Conservation (phyloP, 2,113 vertebrate species). For the Rhineura floridana region DNA sequence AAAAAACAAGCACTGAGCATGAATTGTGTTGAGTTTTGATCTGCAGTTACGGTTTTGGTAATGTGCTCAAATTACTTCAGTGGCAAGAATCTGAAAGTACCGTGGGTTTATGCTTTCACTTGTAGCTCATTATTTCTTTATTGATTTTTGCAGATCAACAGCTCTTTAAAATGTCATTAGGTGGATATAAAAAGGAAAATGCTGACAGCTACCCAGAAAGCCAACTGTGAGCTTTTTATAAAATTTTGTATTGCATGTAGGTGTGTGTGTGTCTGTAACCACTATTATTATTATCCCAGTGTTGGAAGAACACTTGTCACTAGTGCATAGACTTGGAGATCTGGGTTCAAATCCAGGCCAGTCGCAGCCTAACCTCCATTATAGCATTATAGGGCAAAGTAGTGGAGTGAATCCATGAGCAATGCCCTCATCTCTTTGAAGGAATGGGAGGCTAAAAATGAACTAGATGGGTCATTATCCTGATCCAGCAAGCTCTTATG, state of each 20-base stretch:
- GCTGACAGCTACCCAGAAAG: constrained; percentile 52
- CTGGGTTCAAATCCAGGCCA: not conserved
- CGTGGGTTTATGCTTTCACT: not conserved
- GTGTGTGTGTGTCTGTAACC: not conserved
- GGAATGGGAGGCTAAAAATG: not conserved
- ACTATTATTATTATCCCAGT: not conserved
- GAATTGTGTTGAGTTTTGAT: not conserved
- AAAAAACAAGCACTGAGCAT: too few relatives aligned
- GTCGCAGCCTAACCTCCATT: too few relatives aligned
- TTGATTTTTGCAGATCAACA: constrained; percentile 45
- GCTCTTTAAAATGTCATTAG: constrained; percentile 39
- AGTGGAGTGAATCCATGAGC: not conserved
- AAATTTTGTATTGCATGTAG: constrained; percentile 29
- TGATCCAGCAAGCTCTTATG: too few relatives aligned
- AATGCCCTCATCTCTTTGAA: not conserved
- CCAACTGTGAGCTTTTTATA: constrained; percentile 36
- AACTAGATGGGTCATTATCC: too few relatives aligned
- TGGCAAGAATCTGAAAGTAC: not conserved
- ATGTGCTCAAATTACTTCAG: constrained; percentile 7
- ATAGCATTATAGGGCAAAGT: too few relatives aligned
- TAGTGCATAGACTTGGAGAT: too few relatives aligned
- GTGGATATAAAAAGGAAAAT: constrained; percentile 51
- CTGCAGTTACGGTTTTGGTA: not conserved
- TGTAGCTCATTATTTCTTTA: not conserved
- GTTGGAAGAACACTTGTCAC: not conserved